Percentiles rank a stretch among this genome's conserved stretches.
phyloP scores from a whole-genome alignment of 1,140 invertebrate genomes.

The Mamestra configurata region DNA sequence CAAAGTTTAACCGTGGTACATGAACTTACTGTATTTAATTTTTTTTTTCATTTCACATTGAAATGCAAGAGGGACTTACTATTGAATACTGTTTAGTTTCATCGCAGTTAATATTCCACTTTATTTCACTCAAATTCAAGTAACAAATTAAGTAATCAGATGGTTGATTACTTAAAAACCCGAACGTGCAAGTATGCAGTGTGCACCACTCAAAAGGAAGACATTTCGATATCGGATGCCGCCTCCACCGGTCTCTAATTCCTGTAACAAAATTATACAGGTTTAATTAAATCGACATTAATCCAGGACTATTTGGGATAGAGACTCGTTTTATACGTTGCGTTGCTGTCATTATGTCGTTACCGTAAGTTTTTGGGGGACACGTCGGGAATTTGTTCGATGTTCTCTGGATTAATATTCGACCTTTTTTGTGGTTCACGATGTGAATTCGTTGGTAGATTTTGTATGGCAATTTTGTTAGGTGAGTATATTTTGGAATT shows the following conservation, averaged over 20 bases:
- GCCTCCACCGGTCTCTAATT: conserved; percentile 43
- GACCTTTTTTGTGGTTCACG: conserved; percentile 46
- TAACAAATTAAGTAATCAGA: too few relatives aligned
- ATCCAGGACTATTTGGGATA: conserved; percentile 78
- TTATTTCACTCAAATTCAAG: too few relatives aligned
- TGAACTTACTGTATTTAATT: too few relatives aligned
- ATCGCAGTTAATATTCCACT: too few relatives aligned
- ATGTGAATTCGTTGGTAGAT: conserved; percentile 13
- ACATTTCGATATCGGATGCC: not conserved
- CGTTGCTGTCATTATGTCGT: conserved; percentile 81
- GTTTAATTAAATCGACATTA: conserved; percentile 87
- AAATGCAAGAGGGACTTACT: too few relatives aligned
- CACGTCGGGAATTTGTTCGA: conserved; percentile 67
- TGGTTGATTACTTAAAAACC: too few relatives aligned
- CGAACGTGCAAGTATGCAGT: too few relatives aligned
- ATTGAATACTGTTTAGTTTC: too few relatives aligned
- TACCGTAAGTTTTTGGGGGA: conserved; percentile 78
- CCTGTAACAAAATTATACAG: conserved; percentile 81
- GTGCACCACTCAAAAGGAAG: too few relatives aligned
- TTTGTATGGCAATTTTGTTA: conserved; percentile 6
- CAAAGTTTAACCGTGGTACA: too few relatives aligned
- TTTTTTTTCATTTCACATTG: too few relatives aligned
- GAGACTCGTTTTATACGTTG: conserved; percentile 73
- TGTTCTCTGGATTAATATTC: conserved; percentile 69
- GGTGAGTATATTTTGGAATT: not conserved